These are phyloP conservation scores for Venusia cambrica DNA, from an alignment of 2,888 invertebrate genomes.

Conservation along the genomic window DNA sequence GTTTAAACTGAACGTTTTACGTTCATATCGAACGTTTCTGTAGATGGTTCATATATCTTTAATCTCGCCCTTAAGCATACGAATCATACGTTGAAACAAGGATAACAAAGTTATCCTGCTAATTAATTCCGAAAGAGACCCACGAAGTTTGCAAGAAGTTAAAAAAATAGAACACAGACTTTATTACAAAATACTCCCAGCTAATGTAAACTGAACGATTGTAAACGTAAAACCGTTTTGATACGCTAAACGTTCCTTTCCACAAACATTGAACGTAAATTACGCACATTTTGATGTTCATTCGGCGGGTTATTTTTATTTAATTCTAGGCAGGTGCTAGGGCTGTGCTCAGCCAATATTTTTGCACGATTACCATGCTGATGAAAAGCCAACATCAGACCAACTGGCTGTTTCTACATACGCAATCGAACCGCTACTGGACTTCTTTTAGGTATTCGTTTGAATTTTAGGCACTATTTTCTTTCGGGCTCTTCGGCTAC, in stretches of 20 bases:
- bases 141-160: conserved; percentile 10
- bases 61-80: too few relatives aligned
- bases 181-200: conserved; percentile 10
- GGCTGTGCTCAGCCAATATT: conserved; percentile 68
- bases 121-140: conserved; percentile 5
- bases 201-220: conserved; percentile 18
- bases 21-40: too few relatives aligned
- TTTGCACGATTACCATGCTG: conserved; percentile 78
- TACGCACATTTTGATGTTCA: conserved; percentile 59
- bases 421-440: conserved; percentile 35
- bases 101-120: too few relatives aligned
- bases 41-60: too few relatives aligned
- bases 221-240: conserved; percentile 32
- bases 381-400: conserved; percentile 76
- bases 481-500: too few relatives aligned
- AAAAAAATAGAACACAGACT: too few relatives aligned
- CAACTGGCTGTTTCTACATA: conserved; percentile 47
- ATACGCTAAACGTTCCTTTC: conserved; percentile 52
- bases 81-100: too few relatives aligned
- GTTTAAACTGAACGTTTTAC: too few relatives aligned
- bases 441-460: too few relatives aligned
- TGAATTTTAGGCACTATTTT: conserved; percentile 56
- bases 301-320: conserved; percentile 74
- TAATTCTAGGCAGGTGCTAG: conserved; percentile 73
- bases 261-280: conserved; percentile 60